These are phyloP conservation scores for Psilopsiagon aymara DNA, from an alignment of 2,113 vertebrate genomes.

Conservation along the genomic window DNA sequence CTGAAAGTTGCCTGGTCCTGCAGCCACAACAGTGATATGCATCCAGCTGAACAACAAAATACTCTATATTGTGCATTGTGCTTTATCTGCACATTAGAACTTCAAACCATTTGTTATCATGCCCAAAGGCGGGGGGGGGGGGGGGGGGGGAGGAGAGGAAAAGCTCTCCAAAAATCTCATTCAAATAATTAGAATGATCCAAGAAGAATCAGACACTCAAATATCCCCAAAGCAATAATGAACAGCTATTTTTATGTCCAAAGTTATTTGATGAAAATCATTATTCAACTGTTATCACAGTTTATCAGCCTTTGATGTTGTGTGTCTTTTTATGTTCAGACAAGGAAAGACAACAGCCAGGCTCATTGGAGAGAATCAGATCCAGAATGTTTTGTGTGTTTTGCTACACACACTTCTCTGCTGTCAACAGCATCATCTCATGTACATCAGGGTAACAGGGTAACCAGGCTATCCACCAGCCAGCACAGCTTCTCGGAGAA, in stretches of 20 bases:
- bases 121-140: not conserved
- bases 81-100: slow-evolving; percentile 2
- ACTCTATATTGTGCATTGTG: not conserved
- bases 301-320: not conserved
- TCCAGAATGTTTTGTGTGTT: not conserved
- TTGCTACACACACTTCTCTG: not conserved
- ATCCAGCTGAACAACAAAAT: slow-evolving; percentile 12
- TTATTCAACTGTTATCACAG: slow-evolving; percentile 13
- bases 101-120: not conserved
- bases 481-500: not conserved
- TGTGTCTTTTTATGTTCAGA: slow-evolving; percentile 2
- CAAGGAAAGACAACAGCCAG: not conserved
- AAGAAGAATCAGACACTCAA: slow-evolving; percentile 1
- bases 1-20: not conserved
- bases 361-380: not conserved
- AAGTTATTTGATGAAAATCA: slow-evolving; percentile 9
- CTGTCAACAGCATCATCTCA: not conserved
- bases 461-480: not conserved
- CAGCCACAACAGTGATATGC: not conserved
- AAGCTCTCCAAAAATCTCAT: not conserved
- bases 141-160: not conserved
- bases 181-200: not conserved
- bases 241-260: not conserved
- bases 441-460: not conserved
- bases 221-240: not conserved